Base-by-base conservation (phyloP, 2,888 invertebrate genomes). In the Bhutanitis thaidina region DNA sequence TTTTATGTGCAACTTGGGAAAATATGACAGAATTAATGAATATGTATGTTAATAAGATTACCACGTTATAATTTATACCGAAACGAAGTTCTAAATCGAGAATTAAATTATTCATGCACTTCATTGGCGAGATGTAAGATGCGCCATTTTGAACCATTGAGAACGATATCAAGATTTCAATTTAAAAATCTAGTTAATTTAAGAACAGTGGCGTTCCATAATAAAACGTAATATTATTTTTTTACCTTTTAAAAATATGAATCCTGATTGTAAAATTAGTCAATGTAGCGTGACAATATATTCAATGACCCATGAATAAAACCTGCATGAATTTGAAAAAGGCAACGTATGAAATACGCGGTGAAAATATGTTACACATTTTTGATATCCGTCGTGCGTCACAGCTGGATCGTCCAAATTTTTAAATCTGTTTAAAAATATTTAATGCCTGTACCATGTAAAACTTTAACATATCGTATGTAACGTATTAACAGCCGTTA, bases 1-100 rank as follows among this genome's bases (percentile, higher is more conserved):
- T 78, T 71, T 77, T 77, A 76, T 79, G 81, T 70, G 57, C 65
- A 60, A 65, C 62, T 64, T 66, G 61, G 61, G 63, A 58, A 71
- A 77, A 72, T 71, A 62, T 10, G 7, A 27, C 52, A 55, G 56
- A 67, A n/a, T n/a, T 69, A 69, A 69, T 69, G 69, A 69, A 71
- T 69, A 70, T 71, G 64, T 62, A 74, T 71, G 64, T 65, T 57
- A 72, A 67, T 69, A 65, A 62, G 69, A 68, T 68, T 46, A 54
- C 47, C 50, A 49, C 51, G 51, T 47, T 41, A 41, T 58, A 41
- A 38, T 32, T 41, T 38, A 20, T 20, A 20, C 20, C 5, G 5
- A 20, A 2, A 5, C 20, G 3, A 20, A 20, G 20, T 20, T 20
- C 20, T 20, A 20, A 20, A 20, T 20, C n/a, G n/a, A n/a, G n/a